These are phyloP conservation scores for Pachypanchax playfairii DNA, from an alignment of 2,113 vertebrate genomes.

Conservation along the genomic window DNA sequence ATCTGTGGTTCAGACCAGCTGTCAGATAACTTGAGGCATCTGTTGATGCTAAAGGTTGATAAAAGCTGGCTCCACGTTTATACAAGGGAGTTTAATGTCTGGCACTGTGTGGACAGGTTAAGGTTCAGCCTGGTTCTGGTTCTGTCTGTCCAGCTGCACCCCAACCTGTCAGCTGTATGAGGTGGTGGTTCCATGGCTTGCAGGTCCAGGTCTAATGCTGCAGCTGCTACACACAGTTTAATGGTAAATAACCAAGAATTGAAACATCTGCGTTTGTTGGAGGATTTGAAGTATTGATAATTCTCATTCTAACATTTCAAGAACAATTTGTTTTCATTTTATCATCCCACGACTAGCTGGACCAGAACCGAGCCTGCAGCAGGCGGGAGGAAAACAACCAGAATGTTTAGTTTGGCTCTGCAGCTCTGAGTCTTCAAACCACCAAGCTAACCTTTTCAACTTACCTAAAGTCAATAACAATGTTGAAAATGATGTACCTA, in stretches of 20 bases:
- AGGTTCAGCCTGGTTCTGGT: not conserved
- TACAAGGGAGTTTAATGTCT: not conserved
- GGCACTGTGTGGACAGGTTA: not conserved
- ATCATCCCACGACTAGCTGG: constrained; percentile 7
- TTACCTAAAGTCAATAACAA: not conserved
- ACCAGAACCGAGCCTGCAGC: constrained; percentile 2
- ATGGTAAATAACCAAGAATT: no score
- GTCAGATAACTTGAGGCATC: no score
- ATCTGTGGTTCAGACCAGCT: no score
- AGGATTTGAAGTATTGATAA: constrained; percentile 3
- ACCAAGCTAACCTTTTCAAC: constrained; percentile 20
- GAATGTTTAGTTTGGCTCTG: constrained; percentile 15
- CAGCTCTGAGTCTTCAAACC: not conserved
- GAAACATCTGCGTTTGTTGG: not conserved
- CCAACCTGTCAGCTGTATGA: not conserved
- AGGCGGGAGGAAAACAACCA: constrained; percentile 17
- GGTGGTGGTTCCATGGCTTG: not conserved
- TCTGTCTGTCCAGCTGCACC: not conserved
- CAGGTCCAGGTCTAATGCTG: not conserved
- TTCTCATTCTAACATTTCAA: not conserved
- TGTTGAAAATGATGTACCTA: not conserved
- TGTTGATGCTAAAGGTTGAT: no score
- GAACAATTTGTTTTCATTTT: not conserved
- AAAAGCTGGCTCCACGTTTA: no score
- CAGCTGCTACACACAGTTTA: no score